Conservation (phyloP, 2,113 vertebrate species). For the Alethe castanea region DNA sequence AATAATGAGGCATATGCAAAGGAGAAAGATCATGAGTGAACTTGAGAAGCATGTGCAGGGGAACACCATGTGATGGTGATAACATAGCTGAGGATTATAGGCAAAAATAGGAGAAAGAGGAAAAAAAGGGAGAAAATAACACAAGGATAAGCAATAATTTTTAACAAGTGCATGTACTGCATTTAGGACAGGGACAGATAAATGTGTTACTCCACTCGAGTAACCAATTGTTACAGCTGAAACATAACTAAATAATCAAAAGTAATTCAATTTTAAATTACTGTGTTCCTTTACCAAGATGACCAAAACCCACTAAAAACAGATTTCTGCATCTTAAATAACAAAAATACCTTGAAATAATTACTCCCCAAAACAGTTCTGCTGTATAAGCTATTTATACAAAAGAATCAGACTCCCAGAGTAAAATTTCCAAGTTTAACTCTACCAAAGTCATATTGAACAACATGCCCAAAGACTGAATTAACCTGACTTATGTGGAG, state of each 20-base stretch:
- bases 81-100: not conserved
- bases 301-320: not conserved
- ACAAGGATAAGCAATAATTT: not conserved
- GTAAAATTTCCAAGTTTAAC: not conserved
- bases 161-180: not conserved
- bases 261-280: not conserved
- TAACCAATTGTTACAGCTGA: not conserved
- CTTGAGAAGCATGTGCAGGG: not conserved
- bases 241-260: not conserved
- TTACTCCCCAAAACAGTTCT: not conserved
- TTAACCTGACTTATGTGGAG: not conserved
- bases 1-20: constrained; percentile 33
- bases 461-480: not conserved
- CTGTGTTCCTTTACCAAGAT: not conserved
- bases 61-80: not conserved
- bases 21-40: not conserved
- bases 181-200: not conserved
- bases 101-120: not conserved
- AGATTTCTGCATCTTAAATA: not conserved
- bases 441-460: not conserved
- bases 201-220: not conserved
- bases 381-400: not conserved
- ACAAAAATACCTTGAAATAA: not conserved
- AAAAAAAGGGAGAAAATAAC: not conserved
- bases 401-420: not conserved